These are phyloP conservation scores for Cyphomyrmex costatus DNA, from an alignment of 1,140 invertebrate species.

Conservation along the genomic window DNA sequence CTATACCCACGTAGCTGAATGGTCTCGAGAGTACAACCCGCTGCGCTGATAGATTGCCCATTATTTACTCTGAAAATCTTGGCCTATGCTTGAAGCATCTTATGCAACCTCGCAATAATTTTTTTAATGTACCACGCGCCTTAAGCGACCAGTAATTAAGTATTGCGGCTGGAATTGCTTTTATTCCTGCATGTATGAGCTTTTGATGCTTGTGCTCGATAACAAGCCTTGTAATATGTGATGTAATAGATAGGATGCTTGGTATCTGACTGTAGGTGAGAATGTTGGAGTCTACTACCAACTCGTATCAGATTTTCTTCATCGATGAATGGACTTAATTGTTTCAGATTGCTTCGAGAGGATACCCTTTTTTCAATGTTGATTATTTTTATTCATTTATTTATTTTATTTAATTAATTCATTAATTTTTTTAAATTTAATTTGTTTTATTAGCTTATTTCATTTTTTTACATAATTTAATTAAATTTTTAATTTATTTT, in stretches of 20 bases:
- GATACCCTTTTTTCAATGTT: too few relatives aligned
- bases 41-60: constrained; percentile 79
- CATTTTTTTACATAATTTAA: too few relatives aligned
- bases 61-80: constrained; percentile 11
- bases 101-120: background rate
- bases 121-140: background rate
- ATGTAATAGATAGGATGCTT: background rate
- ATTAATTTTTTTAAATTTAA: too few relatives aligned
- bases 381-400: too few relatives aligned
- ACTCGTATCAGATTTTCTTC: background rate
- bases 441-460: too few relatives aligned
- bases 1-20: constrained; percentile 81
- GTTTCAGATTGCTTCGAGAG: background rate
- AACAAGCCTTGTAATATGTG: background rate
- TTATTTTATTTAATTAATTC: too few relatives aligned
- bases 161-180: background rate
- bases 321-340: background rate
- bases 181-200: background rate
- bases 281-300: background rate
- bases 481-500: too few relatives aligned
- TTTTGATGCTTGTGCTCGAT: background rate
- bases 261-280: background rate
- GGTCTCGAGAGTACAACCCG: constrained; percentile 72
- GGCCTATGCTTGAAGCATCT: background rate
- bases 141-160: background rate